A percentile compares a stretch with the other conserved stretches of the same genome.
Evolutionary conservation across 2,888 invertebrate genomes (phyloP).

Genomic region (Drosophila neoperkinsi): DNA sequence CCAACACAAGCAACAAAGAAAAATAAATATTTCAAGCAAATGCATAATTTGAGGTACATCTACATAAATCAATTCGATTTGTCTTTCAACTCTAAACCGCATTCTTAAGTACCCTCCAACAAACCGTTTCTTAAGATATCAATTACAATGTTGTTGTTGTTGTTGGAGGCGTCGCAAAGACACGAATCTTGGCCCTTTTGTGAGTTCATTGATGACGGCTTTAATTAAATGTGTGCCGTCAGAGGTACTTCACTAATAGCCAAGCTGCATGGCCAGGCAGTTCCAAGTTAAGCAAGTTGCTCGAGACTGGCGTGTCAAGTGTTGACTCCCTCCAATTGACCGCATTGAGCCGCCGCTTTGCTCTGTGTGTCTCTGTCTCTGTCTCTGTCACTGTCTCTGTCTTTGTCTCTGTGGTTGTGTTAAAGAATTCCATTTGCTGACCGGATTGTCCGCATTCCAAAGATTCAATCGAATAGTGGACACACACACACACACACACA

Average conservation of each 20-base stretch:
- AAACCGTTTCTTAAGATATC: conserved; percentile 21
- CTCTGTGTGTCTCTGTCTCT: conserved; percentile 22
- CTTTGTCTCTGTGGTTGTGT: conserved; percentile 59
- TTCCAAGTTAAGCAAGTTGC: conserved; percentile 16
- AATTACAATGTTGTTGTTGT: conserved; percentile 23
- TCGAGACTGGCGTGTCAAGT: conserved; percentile 60
- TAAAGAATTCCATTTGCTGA: conserved; percentile 81
- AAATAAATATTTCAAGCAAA: not conserved
- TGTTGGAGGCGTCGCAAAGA: conserved; percentile 7
- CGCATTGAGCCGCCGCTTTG: conserved; percentile 63
- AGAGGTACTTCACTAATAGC: conserved; percentile 15
- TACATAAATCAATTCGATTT: conserved; percentile 3
- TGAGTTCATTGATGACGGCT: conserved; percentile 39
- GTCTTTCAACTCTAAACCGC: conserved; percentile 2
- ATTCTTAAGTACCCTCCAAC: not conserved
- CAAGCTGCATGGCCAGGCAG: conserved; percentile 9
- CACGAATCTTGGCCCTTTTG: conserved; percentile 18
- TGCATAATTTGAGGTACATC: not conserved
- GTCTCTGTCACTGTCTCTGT: not conserved
- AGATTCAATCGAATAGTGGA: conserved; percentile 75
- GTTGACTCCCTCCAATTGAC: conserved; percentile 63
- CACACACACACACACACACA: conserved; percentile 37
- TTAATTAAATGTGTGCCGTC: conserved; percentile 48
- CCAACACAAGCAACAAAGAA: not conserved
- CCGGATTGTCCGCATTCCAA: conserved; percentile 84